A percentile compares a stretch with the other conserved stretches of the same genome.
These are phyloP conservation scores for Trachythela sp. DNA, from an alignment of 64 coral and sea anemone genomes.

Conservation along the genomic window DNA sequence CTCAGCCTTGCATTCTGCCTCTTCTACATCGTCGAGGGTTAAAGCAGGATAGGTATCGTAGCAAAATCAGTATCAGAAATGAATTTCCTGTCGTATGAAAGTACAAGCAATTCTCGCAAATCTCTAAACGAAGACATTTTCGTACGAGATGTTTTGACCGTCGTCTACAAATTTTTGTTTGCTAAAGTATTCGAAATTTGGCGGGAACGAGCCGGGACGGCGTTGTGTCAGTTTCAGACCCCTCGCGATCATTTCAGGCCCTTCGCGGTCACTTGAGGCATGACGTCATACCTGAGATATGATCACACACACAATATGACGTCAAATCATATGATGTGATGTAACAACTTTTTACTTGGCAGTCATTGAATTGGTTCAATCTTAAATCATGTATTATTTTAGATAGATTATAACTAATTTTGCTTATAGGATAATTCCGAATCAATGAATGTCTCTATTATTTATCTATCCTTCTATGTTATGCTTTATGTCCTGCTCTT, in stretches of 20 bases:
- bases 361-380: too few relatives aligned
- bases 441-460: too few relatives aligned
- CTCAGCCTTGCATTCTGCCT: slow-evolving; percentile 12
- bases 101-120: background rate
- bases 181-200: background rate
- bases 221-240: background rate
- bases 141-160: background rate
- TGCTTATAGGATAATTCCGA: too few relatives aligned
- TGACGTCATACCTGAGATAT: too few relatives aligned
- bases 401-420: too few relatives aligned
- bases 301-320: too few relatives aligned
- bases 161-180: background rate
- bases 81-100: background rate
- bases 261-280: background rate
- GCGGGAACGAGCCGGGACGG: background rate
- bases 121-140: background rate
- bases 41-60: background rate
- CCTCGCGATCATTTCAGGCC: too few relatives aligned
- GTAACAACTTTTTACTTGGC: too few relatives aligned
- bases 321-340: too few relatives aligned
- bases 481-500: too few relatives aligned
- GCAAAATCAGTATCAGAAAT: background rate
- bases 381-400: too few relatives aligned
- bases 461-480: too few relatives aligned
- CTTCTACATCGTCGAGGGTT: background rate